phyloP scores from a whole-genome alignment of 1,140 invertebrate species.

The Orius insidiosus region DNA sequence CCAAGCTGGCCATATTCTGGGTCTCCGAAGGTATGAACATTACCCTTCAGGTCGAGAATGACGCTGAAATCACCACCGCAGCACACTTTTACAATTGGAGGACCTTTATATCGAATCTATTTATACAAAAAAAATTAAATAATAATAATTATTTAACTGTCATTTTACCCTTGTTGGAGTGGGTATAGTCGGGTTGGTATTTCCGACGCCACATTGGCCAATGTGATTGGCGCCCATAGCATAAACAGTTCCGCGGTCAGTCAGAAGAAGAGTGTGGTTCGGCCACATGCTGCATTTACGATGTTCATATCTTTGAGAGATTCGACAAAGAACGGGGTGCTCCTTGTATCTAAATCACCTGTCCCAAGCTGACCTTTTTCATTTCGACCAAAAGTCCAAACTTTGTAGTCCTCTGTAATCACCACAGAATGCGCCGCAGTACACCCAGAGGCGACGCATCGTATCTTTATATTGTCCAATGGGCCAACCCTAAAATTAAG shows the following conservation, averaged over 20 bases:
- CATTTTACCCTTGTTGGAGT: slow-evolving; percentile 62
- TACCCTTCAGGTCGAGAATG: slow-evolving; percentile 74
- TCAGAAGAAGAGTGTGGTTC: slow-evolving; percentile 81
- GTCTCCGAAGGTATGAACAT: slow-evolving; percentile 74
- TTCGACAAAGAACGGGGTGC: slow-evolving; percentile 54
- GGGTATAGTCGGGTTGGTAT: slow-evolving; percentile 38
- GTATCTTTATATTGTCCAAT: slow-evolving; percentile 42
- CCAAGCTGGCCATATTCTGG: slow-evolving; percentile 84
- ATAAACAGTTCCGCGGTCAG: slow-evolving; percentile 70
- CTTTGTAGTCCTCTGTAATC: slow-evolving; percentile 70
- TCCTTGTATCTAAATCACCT: slow-evolving; percentile 51
- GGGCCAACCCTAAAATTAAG: slow-evolving; percentile 30
- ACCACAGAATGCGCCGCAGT: slow-evolving; percentile 67
- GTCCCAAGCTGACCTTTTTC: slow-evolving; percentile 73
- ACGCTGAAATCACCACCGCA: slow-evolving; percentile 86
- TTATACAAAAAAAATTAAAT: too few species aligned
- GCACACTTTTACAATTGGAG: slow-evolving; percentile 65
- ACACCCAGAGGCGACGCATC: slow-evolving; percentile 61
- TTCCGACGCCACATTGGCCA: slow-evolving; percentile 73
- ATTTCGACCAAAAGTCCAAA: slow-evolving; percentile 68
- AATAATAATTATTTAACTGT: too few species aligned
- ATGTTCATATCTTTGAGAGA: slow-evolving; percentile 56
- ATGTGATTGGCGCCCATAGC: slow-evolving; percentile 79
- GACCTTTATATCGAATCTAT: slow-evolving; percentile 38
- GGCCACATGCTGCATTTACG: slow-evolving; percentile 70